These are phyloP conservation scores for Polypedilum pembai DNA, from an alignment of 1,140 invertebrate genomes.

Conservation along the genomic window DNA sequence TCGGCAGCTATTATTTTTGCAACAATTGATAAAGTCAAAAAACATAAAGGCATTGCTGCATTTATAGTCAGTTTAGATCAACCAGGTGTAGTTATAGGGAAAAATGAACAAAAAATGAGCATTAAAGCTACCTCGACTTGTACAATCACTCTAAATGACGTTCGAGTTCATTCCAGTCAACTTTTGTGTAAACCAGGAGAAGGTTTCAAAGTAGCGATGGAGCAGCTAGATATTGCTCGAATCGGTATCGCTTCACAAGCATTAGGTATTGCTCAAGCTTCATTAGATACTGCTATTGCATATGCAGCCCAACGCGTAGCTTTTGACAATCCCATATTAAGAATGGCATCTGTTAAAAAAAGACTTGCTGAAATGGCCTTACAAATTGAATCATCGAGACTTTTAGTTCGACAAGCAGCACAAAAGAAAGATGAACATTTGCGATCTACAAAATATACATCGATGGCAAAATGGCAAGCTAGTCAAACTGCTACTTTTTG, in stretches of 20 bases:
- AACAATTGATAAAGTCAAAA: slow-evolving; percentile 60
- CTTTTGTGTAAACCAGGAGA: slow-evolving; percentile 47
- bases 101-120: slow-evolving; percentile 64
- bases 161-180: not conserved
- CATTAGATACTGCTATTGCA: slow-evolving; percentile 75
- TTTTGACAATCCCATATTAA: slow-evolving; percentile 69
- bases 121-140: slow-evolving; percentile 46
- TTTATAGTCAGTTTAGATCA: slow-evolving; percentile 40
- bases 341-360: slow-evolving; percentile 67
- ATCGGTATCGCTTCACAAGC: slow-evolving; percentile 80
- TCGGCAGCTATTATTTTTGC: slow-evolving; percentile 66
- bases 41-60: slow-evolving; percentile 55
- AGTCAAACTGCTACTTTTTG: slow-evolving; percentile 76
- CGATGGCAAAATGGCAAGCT: slow-evolving; percentile 84
- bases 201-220: slow-evolving; percentile 88
- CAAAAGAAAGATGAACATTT: slow-evolving; percentile 51
- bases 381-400: slow-evolving; percentile 64
- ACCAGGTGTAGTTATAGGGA: slow-evolving; percentile 50
- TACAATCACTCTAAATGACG: not conserved
- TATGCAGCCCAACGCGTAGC: slow-evolving; percentile 72
- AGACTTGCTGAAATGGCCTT: slow-evolving; percentile 77
- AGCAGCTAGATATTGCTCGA: slow-evolving; percentile 60
- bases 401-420: slow-evolving; percentile 79
- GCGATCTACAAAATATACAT: slow-evolving; percentile 57
- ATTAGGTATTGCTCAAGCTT: slow-evolving; percentile 69